Percentiles rank a stretch among this genome's conserved stretches.
phyloP scores from a whole-genome alignment of 2,797 vertebrate species.

The Bradypodion ventrale region DNA sequence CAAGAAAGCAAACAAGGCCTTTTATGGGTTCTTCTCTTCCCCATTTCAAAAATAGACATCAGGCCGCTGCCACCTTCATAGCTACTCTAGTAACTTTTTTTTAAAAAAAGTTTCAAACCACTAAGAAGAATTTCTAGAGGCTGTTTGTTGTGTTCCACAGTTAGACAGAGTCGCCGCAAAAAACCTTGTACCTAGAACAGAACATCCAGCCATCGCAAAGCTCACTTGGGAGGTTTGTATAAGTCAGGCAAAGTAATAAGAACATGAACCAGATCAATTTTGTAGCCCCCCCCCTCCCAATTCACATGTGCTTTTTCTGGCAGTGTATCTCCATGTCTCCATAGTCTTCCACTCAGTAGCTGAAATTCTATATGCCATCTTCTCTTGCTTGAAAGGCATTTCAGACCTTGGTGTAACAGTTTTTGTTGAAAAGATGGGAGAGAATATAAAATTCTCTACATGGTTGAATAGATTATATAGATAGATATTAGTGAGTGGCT shows the following conservation, averaged over 20 bases:
- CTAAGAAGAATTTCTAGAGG: conserved; percentile 39
- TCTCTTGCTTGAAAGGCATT: conserved; percentile 64
- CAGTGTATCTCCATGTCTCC: conserved; percentile 42
- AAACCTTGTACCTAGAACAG: neutral
- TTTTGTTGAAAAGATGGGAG: conserved; percentile 29
- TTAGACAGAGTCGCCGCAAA: neutral
- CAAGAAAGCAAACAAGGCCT: conserved; percentile 27
- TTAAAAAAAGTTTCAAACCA: conserved; percentile 16
- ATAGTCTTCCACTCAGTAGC: conserved; percentile 59
- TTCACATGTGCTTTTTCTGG: conserved; percentile 46
- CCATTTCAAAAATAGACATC: conserved; percentile 12
- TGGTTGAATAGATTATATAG: neutral
- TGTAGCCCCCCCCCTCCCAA: neutral
- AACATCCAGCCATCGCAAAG: neutral
- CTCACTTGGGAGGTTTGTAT: conserved; percentile 55
- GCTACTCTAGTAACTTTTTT: neutral
- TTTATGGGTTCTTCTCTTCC: neutral
- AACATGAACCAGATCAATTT: conserved; percentile 62
- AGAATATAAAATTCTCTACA: conserved; percentile 4
- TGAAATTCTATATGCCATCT: conserved; percentile 70
- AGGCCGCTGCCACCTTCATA: neutral
- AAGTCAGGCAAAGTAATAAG: conserved; percentile 56
- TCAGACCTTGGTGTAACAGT: conserved; percentile 59
- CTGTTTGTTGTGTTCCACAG: neutral
- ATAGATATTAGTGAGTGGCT: too few relatives aligned